Conservation (phyloP, 1,140 invertebrate genomes). For the Trigoniulus corallinus region DNA sequence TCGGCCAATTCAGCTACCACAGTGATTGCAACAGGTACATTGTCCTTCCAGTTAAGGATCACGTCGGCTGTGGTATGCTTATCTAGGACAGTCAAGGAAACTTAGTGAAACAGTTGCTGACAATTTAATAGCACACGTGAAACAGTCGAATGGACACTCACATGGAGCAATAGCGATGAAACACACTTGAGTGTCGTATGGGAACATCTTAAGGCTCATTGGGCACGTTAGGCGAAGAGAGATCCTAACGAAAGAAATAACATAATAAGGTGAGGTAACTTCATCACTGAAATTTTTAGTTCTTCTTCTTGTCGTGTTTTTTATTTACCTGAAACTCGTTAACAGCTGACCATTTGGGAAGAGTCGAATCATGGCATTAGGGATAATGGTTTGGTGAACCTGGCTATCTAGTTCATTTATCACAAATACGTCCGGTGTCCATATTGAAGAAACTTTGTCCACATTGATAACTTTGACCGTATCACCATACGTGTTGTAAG, state of each 20-base stretch:
- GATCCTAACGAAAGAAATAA: not conserved
- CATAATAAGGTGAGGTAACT: not conserved
- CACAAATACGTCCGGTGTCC: not conserved
- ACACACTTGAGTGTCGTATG: not conserved
- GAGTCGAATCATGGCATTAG: not conserved
- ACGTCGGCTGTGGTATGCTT: no score
- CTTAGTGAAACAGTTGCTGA: no score
- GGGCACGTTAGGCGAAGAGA: not conserved
- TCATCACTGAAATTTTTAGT: not conserved
- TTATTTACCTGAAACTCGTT: not conserved
- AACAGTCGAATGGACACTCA: not conserved
- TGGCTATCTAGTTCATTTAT: not conserved
- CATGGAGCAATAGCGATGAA: not conserved
- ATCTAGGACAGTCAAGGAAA: no score
- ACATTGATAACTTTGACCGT: not conserved
- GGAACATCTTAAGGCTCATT: not conserved
- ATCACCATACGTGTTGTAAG: not conserved
- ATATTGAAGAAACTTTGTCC: not conserved
- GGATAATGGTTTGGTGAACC: not conserved
- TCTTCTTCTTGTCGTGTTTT: not conserved
- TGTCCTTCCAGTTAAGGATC: no score
- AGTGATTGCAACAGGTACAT: no score
- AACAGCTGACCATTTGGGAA: not conserved
- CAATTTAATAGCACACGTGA: no score
- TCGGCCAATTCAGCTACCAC: no score